phyloP scores from a whole-genome alignment of 2,888 invertebrate genomes.

The Drosophila mercatorum region DNA sequence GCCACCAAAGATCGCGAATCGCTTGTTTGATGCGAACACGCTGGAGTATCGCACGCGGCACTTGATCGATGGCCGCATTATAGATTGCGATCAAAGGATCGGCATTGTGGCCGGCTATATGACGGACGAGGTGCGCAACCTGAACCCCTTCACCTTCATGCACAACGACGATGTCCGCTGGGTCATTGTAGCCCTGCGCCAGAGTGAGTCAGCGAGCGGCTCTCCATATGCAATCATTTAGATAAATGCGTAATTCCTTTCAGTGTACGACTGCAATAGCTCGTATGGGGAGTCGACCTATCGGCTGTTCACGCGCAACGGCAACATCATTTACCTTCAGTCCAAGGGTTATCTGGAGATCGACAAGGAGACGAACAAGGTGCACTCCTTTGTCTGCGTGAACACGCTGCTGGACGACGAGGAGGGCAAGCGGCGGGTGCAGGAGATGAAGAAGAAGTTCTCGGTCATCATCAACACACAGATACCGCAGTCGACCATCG shows the following conservation, averaged over 20 bases:
- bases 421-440: slow-evolving; percentile 90
- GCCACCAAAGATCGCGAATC: slow-evolving; percentile 89
- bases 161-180: slow-evolving; percentile 95
- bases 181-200: slow-evolving; percentile 93
- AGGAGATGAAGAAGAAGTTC: slow-evolving; percentile 92
- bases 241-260: not conserved
- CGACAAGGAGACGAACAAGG: slow-evolving; percentile 90
- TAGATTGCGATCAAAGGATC: slow-evolving; percentile 96
- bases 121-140: slow-evolving; percentile 94
- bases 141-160: slow-evolving; percentile 95
- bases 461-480: slow-evolving; percentile 88
- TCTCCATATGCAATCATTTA: no score
- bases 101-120: slow-evolving; percentile 95
- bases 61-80: slow-evolving; percentile 93
- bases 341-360: slow-evolving; percentile 94
- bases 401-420: slow-evolving; percentile 91
- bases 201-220: slow-evolving; percentile 87
- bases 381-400: slow-evolving; percentile 94
- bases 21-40: slow-evolving; percentile 88
- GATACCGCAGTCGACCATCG: slow-evolving; percentile 82
- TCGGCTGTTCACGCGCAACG: slow-evolving; percentile 91
- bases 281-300: slow-evolving; percentile 95
- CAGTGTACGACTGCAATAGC: slow-evolving; percentile 93
- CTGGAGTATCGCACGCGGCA: slow-evolving; percentile 96
- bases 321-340: slow-evolving; percentile 93